Evolutionary conservation across 2,888 invertebrate species (phyloP).

Genomic region (Diabrotica balteata): DNA sequence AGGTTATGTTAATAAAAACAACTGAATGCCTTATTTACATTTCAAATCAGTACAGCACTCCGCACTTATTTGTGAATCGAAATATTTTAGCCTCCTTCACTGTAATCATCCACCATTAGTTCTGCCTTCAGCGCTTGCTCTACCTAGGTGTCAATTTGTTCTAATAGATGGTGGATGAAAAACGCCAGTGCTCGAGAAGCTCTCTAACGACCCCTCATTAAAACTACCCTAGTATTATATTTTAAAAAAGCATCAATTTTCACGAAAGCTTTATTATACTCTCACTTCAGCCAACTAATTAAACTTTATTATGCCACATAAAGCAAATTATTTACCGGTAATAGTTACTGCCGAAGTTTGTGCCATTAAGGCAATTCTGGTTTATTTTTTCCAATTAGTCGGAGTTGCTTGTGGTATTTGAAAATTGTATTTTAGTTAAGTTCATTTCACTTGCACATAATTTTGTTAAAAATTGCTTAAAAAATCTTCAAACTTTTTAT

Average conservation of each 20-base stretch:
- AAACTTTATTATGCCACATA: slow-evolving; percentile 44
- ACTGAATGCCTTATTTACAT: slow-evolving; percentile 1
- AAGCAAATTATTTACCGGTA: slow-evolving; percentile 39
- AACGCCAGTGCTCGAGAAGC: slow-evolving; percentile 41
- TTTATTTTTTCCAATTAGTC: slow-evolving; percentile 35
- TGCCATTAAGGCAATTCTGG: slow-evolving; percentile 27
- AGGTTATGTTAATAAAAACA: neutral
- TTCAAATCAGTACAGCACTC: too few relatives aligned
- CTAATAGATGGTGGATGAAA: slow-evolving; percentile 59
- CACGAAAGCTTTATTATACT: slow-evolving; percentile 45
- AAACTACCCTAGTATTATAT: slow-evolving; percentile 52
- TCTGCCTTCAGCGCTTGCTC: slow-evolving; percentile 44
- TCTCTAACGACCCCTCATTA: slow-evolving; percentile 54
- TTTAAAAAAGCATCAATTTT: slow-evolving; percentile 43
- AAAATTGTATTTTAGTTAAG: too few relatives aligned
- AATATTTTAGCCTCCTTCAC: slow-evolving; percentile 37
- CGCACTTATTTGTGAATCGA: too few relatives aligned
- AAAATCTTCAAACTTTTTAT: too few relatives aligned
- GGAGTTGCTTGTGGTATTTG: slow-evolving; percentile 17
- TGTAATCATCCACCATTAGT: slow-evolving; percentile 14
- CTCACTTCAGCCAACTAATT: slow-evolving; percentile 42
- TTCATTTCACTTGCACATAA: too few relatives aligned
- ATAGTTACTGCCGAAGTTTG: slow-evolving; percentile 38
- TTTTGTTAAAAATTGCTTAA: too few relatives aligned
- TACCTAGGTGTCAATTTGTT: slow-evolving; percentile 63